Percentiles rank a stretch among this genome's conserved stretches.
Conservation (phyloP, 2,888 invertebrate species). For the Eremobia ochroleuca region DNA sequence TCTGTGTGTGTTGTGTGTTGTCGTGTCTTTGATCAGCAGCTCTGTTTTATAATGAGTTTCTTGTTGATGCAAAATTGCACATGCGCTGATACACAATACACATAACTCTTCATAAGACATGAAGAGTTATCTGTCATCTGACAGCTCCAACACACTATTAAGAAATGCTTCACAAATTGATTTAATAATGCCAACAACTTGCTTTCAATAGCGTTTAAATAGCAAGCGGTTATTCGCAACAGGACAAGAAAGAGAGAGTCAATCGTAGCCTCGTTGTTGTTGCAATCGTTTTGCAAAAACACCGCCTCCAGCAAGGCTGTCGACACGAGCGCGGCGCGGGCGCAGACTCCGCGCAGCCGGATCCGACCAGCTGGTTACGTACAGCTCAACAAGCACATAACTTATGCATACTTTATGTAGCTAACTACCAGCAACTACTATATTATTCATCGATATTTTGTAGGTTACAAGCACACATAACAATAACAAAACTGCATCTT, state of each 20-base stretch:
- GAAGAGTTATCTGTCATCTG: neutral
- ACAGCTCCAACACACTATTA: slow-evolving; percentile 26
- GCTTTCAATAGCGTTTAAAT: slow-evolving; percentile 57
- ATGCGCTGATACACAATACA: slow-evolving; percentile 27
- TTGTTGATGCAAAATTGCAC: slow-evolving; percentile 17
- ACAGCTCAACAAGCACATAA: slow-evolving; percentile 34
- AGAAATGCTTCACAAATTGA: slow-evolving; percentile 31
- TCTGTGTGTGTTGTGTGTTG: neutral
- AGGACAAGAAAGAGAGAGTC: slow-evolving; percentile 80
- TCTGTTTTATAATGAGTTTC: neutral
- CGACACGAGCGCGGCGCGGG: slow-evolving; percentile 69
- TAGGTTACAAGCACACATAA: slow-evolving; percentile 14
- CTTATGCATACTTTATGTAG: slow-evolving; percentile 28
- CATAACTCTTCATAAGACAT: slow-evolving; percentile 19
- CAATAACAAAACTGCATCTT: slow-evolving; percentile 18
- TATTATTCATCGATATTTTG: slow-evolving; percentile 26
- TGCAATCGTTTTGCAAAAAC: slow-evolving; percentile 87
- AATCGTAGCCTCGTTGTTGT: slow-evolving; percentile 78
- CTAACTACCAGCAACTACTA: slow-evolving; percentile 1
- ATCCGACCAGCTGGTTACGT: slow-evolving; percentile 71
- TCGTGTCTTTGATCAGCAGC: neutral
- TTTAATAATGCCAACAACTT: slow-evolving; percentile 46
- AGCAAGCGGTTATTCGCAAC: slow-evolving; percentile 73
- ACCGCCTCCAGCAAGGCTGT: slow-evolving; percentile 86
- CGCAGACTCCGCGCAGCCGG: slow-evolving; percentile 70